phyloP scores from a whole-genome alignment of 2,797 vertebrate genomes.

The Alcedo atthis region DNA sequence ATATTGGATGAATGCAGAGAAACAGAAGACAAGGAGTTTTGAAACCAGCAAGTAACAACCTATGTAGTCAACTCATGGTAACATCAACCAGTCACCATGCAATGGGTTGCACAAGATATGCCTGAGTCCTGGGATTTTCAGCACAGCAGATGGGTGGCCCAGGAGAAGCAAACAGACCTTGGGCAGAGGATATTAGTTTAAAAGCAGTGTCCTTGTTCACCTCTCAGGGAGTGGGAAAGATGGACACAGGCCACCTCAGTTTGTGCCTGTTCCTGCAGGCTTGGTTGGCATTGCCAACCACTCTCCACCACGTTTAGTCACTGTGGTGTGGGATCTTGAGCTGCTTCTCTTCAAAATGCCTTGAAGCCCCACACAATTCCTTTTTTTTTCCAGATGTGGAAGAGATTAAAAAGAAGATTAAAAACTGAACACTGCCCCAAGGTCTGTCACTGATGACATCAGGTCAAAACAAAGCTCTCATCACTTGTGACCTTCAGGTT shows the following conservation, averaged over 20 bases:
- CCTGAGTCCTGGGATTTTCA: neutral
- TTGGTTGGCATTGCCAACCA: accelerated
- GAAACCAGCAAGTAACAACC: neutral
- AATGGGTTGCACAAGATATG: neutral
- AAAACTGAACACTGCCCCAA: neutral
- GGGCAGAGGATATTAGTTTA: neutral
- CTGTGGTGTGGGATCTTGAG: neutral
- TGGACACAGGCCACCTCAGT: accelerated
- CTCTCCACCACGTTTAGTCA: neutral
- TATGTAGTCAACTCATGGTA: neutral
- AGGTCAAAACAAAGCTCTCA: neutral
- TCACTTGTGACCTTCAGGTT: neutral
- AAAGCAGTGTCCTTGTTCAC: accelerated
- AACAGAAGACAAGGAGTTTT: neutral
- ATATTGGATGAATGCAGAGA: neutral
- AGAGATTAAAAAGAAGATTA: neutral
- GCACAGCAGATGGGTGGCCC: accelerated
- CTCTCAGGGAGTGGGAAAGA: neutral
- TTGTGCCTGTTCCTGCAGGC: neutral
- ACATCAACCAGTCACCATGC: neutral
- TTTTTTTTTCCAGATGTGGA: neutral
- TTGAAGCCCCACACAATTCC: neutral
- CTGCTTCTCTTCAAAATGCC: neutral
- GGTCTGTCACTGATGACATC: neutral
- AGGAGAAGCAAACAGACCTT: neutral